Evolutionary conservation across 2,888 invertebrate genomes (phyloP).

Genomic region (Drosophila birchii): DNA sequence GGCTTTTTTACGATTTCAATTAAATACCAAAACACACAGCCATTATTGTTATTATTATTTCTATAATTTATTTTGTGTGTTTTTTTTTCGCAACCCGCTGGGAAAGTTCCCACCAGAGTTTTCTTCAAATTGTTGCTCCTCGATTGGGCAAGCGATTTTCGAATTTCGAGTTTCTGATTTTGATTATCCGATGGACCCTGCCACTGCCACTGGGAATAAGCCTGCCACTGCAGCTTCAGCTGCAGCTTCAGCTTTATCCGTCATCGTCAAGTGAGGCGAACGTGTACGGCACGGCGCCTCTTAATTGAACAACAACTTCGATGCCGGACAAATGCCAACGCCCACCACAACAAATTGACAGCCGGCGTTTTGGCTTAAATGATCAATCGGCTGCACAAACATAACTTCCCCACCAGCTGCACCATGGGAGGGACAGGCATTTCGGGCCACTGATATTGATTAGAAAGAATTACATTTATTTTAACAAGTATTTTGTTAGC

Average conservation of each 20-base stretch:
- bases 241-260: conserved; percentile 32
- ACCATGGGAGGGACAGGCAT: conserved; percentile 1
- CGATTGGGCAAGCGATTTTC: conserved; percentile 70
- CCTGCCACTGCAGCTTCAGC: no score
- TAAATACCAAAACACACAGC: conserved; percentile 50
- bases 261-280: conserved; percentile 51
- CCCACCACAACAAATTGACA: conserved; percentile 71
- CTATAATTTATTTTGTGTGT: conserved; percentile 19
- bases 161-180: conserved; percentile 60
- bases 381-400: conserved; percentile 76
- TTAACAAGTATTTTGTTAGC: no score
- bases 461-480: background rate
- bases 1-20: conserved; percentile 55
- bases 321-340: conserved; percentile 59
- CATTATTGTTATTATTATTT: conserved; percentile 34
- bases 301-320: conserved; percentile 61
- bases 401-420: conserved; percentile 31
- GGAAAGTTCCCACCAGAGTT: conserved; percentile 63
- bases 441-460: background rate
- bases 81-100: conserved; percentile 52
- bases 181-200: conserved; percentile 48
- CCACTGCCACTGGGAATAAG: background rate
- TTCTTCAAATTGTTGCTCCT: conserved; percentile 33
- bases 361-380: conserved; percentile 74
- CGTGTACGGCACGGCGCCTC: conserved; percentile 58